Evolutionary conservation across 2,113 vertebrate genomes (phyloP).

Genomic region (Prunella fulvescens): DNA sequence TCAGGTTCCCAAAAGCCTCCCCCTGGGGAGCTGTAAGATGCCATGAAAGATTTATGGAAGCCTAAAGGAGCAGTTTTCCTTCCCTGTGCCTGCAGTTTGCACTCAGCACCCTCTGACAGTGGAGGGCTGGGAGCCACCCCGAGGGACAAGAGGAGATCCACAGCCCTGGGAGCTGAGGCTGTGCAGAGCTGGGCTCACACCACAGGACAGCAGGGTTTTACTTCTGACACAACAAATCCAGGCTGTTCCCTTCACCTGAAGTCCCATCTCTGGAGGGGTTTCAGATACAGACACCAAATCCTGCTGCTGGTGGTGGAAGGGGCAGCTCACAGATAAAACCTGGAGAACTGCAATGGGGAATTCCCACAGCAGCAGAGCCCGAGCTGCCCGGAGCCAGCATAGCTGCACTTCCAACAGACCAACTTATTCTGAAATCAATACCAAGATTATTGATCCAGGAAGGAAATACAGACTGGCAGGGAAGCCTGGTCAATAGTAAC

Average conservation of each 20-base stretch:
- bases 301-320: not conserved
- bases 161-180: not conserved
- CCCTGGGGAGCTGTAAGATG: not conserved
- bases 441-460: constrained; percentile 63
- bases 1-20: not conserved
- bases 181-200: not conserved
- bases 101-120: not conserved
- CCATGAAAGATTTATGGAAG: not conserved
- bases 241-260: not conserved
- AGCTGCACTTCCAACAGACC: constrained; percentile 20
- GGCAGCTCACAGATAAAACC: not conserved
- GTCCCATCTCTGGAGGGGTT: not conserved
- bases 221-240: accelerated
- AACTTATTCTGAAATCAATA: constrained; percentile 62
- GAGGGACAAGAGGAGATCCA: accelerated
- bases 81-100: not conserved
- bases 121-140: not conserved
- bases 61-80: not conserved
- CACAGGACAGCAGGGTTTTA: accelerated
- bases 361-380: not conserved
- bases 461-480: constrained; percentile 32
- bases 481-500: constrained; percentile 48
- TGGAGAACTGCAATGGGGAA: not conserved
- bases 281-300: not conserved
- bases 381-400: not conserved